These are phyloP conservation scores for Xiphophorus couchianus DNA, from an alignment of 2,113 vertebrate genomes.

Conservation along the genomic window DNA sequence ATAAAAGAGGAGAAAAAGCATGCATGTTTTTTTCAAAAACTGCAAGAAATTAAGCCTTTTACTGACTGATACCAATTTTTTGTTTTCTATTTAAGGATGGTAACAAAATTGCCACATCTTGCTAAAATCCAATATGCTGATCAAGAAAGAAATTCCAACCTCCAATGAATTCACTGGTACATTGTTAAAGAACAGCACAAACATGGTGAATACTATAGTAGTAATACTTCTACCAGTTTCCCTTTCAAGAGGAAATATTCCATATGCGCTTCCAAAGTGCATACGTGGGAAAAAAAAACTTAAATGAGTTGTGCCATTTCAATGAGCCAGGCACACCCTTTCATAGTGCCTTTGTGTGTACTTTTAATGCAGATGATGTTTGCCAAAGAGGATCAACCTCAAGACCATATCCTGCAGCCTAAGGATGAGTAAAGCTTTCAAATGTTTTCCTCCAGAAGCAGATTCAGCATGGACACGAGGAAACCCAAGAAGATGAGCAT, in stretches of 20 bases:
- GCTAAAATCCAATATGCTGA: too few species aligned
- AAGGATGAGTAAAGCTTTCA: constrained; percentile 25
- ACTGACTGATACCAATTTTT: neutral
- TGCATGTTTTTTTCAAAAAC: neutral
- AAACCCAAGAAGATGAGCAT: constrained; percentile 8
- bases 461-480: neutral
- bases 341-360: constrained; percentile 13
- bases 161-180: too few species aligned
- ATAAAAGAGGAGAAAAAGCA: neutral
- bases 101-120: too few species aligned
- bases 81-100: neutral
- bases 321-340: constrained; percentile 32
- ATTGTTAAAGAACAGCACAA: neutral
- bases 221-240: neutral
- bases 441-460: constrained; percentile 3
- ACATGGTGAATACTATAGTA: neutral
- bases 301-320: neutral
- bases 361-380: constrained; percentile 27
- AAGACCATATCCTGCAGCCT: constrained; percentile 17
- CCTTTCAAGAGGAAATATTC: neutral
- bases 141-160: too few species aligned
- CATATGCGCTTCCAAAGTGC: neutral
- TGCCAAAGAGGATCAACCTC: constrained; percentile 43
- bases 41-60: neutral
- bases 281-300: neutral